phyloP scores from a whole-genome alignment of 2,888 invertebrate genomes.

The Macrostomum cliftonense region DNA sequence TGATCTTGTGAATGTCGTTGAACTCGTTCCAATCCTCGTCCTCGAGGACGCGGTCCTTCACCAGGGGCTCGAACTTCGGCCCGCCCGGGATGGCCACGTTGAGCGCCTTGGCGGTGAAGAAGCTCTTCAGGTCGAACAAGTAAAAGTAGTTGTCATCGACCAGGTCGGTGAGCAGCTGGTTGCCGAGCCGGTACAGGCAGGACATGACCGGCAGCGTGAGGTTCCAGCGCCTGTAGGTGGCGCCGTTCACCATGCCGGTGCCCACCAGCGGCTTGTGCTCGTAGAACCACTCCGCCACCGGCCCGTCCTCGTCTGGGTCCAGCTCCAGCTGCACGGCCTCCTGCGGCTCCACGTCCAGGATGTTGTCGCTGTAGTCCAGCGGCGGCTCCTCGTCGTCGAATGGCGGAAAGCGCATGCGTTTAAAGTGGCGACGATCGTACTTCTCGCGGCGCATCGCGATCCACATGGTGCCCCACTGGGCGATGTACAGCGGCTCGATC shows the following conservation, averaged over 20 bases:
- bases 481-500: slow-evolving; percentile 93
- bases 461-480: slow-evolving; percentile 99
- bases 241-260: slow-evolving; percentile 78
- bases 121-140: slow-evolving; percentile 92
- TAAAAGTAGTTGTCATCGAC: slow-evolving; percentile 98
- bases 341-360: slow-evolving; percentile 89
- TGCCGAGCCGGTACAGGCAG: slow-evolving; percentile 83
- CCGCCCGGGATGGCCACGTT: slow-evolving; percentile 99
- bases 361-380: slow-evolving; percentile 94
- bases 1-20: slow-evolving; percentile 99
- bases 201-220: slow-evolving; percentile 88
- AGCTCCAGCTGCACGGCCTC: slow-evolving; percentile 97
- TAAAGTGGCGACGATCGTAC: slow-evolving; percentile 90
- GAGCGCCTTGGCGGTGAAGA: slow-evolving; percentile 95
- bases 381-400: slow-evolving; percentile 99
- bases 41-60: slow-evolving; percentile 88
- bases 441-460: slow-evolving; percentile 99
- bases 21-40: slow-evolving; percentile 99
- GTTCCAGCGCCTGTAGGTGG: slow-evolving; percentile 90
- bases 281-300: slow-evolving; percentile 83
- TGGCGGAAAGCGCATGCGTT: slow-evolving; percentile 96
- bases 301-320: slow-evolving; percentile 61
- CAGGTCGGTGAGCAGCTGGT: slow-evolving; percentile 86
- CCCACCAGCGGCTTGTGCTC: slow-evolving; percentile 88
- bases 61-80: slow-evolving; percentile 94